phyloP scores from a whole-genome alignment of 2,888 invertebrate species.

The Aleiodes testaceus region DNA sequence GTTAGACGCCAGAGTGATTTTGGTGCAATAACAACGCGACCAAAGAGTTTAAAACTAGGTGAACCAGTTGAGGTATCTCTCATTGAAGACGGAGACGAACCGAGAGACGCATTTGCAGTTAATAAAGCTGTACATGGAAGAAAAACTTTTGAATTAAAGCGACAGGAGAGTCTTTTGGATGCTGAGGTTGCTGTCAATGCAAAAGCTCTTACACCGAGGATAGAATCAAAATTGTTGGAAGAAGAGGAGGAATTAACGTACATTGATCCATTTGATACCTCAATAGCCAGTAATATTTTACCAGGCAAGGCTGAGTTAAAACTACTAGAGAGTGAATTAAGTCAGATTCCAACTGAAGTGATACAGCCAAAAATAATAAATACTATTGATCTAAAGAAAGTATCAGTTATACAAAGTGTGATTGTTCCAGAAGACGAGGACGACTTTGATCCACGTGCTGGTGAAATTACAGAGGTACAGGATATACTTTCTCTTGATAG shows the following conservation, averaged over 20 bases:
- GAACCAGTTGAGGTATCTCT: slow-evolving; percentile 47
- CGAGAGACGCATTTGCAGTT: slow-evolving; percentile 35
- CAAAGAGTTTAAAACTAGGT: slow-evolving; percentile 50
- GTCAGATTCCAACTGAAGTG: slow-evolving; percentile 73
- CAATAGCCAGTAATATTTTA: slow-evolving; percentile 83
- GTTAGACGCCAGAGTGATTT: slow-evolving; percentile 76
- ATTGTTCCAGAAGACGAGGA: slow-evolving; percentile 54
- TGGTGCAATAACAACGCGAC: slow-evolving; percentile 49
- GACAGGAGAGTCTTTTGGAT: slow-evolving; percentile 72
- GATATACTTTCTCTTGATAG: slow-evolving; percentile 74
- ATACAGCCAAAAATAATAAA: slow-evolving; percentile 66
- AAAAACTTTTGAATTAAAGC: slow-evolving; percentile 39
- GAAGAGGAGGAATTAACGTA: slow-evolving; percentile 73
- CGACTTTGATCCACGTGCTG: slow-evolving; percentile 76
- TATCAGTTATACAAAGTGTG: slow-evolving; percentile 7
- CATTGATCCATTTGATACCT: slow-evolving; percentile 90
- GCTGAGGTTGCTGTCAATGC: slow-evolving; percentile 78
- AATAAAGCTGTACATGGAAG: slow-evolving; percentile 44
- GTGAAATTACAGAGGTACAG: slow-evolving; percentile 63
- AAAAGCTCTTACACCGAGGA: slow-evolving; percentile 81
- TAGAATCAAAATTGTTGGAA: slow-evolving; percentile 71
- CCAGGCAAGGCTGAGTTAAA: slow-evolving; percentile 88
- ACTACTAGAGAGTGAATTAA: slow-evolving; percentile 84
- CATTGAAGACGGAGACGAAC: slow-evolving; percentile 51
- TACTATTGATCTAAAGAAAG: slow-evolving; percentile 55